Evolutionary conservation across 1,140 invertebrate species (phyloP), one percentile per base, ranked within the genome.

Genomic region (Diprion similis): DNA sequence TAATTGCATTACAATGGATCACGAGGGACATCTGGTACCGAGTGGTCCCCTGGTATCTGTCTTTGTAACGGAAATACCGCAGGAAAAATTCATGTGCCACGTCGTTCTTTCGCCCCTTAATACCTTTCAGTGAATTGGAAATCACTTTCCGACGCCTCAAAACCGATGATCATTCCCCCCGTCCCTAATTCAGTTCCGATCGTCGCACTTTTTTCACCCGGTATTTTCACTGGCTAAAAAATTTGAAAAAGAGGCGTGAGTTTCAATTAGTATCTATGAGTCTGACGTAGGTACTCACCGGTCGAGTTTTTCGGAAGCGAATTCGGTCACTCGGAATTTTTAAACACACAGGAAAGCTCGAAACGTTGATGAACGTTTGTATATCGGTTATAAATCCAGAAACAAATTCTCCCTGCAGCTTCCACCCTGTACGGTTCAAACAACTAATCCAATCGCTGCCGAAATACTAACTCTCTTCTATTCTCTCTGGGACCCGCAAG

Each of bases 1-100:
- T 68, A 68, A 68, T 68, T 68, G 66, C 66, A 68, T 68, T 68
- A 37, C 18, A 45, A 19, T 15, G 18, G 18, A 19, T 68, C 66
- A 11, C 66, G 6, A 19, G 66, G 66, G 66, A 68, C 59, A 64
- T 64, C 13, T 64, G 59, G 59, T 1, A 64, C 13, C 66, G 66
- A 68, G 11, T 68, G 66, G 66, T 11, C 18, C 10, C 15, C 66
- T 68, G 37, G 17, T 45, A 13, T 45, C 37, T 19, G 18, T 45
- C 37, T 68, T 68, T 68, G 66, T 68, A 68, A 59, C 51, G 51
- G 51, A 59, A 59, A 59, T 17, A 15, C 51, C 51, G 11, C 51
- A 6, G 6, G 11, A 6, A 59, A 17, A 59, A 59, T 59, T 13
- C 51, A 8, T 59, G 0, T 6, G 51, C 51, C n/a, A 9, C 3